Evolutionary conservation across 2,888 invertebrate genomes (phyloP).

Genomic region (Heliconius ismenius): DNA sequence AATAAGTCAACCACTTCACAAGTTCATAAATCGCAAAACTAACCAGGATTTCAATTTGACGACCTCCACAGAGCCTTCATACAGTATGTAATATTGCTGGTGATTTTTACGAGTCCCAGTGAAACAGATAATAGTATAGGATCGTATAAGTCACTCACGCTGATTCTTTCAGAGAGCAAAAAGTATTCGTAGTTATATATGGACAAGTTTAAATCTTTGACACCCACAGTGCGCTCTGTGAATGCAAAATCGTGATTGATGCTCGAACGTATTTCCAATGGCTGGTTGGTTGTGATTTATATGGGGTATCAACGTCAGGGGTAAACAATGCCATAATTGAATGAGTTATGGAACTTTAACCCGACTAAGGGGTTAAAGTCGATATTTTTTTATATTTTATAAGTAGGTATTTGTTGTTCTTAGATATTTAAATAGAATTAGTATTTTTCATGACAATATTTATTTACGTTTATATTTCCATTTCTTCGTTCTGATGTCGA

Average conservation of each 20-base stretch:
- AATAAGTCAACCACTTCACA: conserved; percentile 8
- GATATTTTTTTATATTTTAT: not conserved
- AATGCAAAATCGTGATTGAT: conserved; percentile 27
- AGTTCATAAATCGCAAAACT: conserved; percentile 23
- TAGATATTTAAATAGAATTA: not conserved
- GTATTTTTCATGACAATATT: not conserved
- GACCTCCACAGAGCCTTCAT: not conserved
- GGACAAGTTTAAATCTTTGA: conserved; percentile 70
- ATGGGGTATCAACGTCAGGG: conserved; percentile 8
- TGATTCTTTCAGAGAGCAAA: conserved; percentile 66
- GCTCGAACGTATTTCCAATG: conserved; percentile 20
- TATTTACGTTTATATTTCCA: too few species aligned
- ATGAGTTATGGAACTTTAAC: conserved; percentile 9
- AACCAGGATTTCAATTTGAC: conserved; percentile 24
- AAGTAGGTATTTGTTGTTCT: not conserved
- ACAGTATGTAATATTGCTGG: conserved; percentile 26
- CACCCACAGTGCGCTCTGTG: conserved; percentile 64
- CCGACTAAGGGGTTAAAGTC: not conserved
- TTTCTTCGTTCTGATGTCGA: too few species aligned
- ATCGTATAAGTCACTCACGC: conserved; percentile 62
- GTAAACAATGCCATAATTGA: conserved; percentile 5
- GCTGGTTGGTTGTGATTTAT: conserved; percentile 23
- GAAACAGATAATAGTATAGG: conserved; percentile 48
- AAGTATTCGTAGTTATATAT: conserved; percentile 73
- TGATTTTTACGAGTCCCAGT: conserved; percentile 23